These are phyloP conservation scores for Caenorhabditis zanzibari DNA, from an alignment of 2,888 invertebrate genomes.

Conservation along the genomic window DNA sequence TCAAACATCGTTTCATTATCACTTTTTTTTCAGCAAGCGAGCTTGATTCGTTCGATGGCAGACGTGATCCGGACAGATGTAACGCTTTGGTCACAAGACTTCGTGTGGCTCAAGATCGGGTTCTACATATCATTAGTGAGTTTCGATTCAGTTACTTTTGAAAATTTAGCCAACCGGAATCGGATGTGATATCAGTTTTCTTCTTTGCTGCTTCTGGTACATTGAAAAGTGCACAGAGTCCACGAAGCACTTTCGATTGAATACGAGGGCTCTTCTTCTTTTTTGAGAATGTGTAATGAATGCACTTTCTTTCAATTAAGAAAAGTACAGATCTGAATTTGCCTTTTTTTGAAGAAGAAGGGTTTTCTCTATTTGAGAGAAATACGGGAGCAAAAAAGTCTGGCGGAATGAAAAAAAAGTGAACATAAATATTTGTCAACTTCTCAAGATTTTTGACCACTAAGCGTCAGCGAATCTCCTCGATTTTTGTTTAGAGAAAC, in stretches of 20 bases:
- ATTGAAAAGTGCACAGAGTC: conserved; percentile 10
- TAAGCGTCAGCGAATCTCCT: conserved; percentile 41
- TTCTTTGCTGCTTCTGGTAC: background rate
- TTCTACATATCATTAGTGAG: conserved; percentile 83
- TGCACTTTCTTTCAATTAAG: conserved; percentile 32
- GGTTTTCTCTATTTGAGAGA: conserved; percentile 15
- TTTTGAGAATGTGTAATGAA: conserved; percentile 41
- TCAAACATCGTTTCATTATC: background rate
- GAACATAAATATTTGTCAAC: conserved; percentile 62
- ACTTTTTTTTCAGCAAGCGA: conserved; percentile 86
- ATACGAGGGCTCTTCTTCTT: conserved; percentile 2
- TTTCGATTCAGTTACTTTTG: background rate
- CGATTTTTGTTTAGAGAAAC: conserved; percentile 19
- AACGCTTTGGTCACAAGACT: conserved; percentile 95
- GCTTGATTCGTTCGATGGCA: conserved; percentile 98
- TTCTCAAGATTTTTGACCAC: conserved; percentile 59
- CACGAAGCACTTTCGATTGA: conserved; percentile 15
- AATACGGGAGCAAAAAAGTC: conserved; percentile 18
- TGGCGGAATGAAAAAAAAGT: conserved; percentile 20
- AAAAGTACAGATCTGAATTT: conserved; percentile 20
- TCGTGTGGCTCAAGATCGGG: conserved; percentile 90
- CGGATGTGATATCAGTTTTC: background rate
- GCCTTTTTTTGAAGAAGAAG: conserved; percentile 4
- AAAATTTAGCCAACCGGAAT: background rate
- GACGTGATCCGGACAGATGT: conserved; percentile 96